These are phyloP conservation scores for Nymphicus hollandicus DNA, from an alignment of 2,113 vertebrate genomes.

Conservation along the genomic window DNA sequence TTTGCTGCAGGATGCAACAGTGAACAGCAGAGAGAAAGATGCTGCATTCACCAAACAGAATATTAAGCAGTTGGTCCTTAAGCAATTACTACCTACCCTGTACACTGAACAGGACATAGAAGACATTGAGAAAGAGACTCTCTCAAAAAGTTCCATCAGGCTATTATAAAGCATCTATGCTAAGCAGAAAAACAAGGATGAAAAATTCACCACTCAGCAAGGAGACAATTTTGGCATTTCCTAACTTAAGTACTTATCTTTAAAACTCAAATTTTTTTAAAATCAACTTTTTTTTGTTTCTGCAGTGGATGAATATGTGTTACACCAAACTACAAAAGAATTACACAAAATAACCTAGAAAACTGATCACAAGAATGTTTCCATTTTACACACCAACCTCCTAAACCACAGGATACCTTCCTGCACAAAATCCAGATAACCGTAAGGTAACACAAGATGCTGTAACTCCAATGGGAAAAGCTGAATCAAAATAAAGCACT, in stretches of 20 bases:
- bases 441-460: neutral
- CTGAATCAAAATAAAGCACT: neutral
- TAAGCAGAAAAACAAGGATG: neutral
- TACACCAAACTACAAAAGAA: neutral
- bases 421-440: neutral
- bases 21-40: neutral
- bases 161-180: neutral
- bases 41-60: neutral
- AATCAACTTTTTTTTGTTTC: neutral
- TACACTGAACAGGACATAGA: neutral
- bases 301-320: neutral
- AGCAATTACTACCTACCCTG: neutral
- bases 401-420: neutral
- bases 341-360: neutral
- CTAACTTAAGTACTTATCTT: neutral
- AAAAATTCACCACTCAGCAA: neutral
- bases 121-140: neutral
- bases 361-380: neutral
- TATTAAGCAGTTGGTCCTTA: neutral
- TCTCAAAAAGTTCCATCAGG: rapidly evolving
- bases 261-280: neutral
- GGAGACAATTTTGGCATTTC: neutral
- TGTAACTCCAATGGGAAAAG: neutral
- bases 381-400: neutral
- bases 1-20: neutral